phyloP scores from a whole-genome alignment of 2,888 invertebrate genomes.

The Ornithoptera priamus region DNA sequence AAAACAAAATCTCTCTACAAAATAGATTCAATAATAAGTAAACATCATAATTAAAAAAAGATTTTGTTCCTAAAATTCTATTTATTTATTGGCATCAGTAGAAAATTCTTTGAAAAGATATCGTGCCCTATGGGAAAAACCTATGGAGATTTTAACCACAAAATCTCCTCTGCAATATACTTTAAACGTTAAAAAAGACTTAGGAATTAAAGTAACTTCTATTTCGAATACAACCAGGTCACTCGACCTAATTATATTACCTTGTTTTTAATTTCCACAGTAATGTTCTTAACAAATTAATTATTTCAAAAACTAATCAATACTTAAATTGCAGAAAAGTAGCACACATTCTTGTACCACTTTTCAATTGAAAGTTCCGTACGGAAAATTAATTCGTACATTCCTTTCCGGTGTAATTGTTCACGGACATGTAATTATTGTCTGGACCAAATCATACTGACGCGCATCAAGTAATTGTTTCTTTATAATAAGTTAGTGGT shows the following conservation, averaged over 20 bases:
- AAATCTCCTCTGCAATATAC: too few relatives aligned
- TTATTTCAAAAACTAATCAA: background rate
- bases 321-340: background rate
- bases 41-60: background rate
- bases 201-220: too few relatives aligned
- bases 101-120: too few relatives aligned
- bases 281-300: background rate
- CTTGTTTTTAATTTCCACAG: background rate
- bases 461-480: background rate
- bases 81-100: too few relatives aligned
- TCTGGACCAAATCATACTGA: background rate
- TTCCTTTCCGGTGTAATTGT: background rate
- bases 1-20: background rate
- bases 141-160: too few relatives aligned
- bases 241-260: background rate
- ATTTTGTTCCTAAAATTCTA: too few relatives aligned
- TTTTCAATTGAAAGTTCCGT: conserved; percentile 13
- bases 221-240: too few relatives aligned
- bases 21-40: background rate
- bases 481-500: background rate
- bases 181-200: too few relatives aligned
- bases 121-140: too few relatives aligned
- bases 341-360: background rate
- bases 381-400: conserved; percentile 13
- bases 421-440: background rate